Evolutionary conservation across 2,888 invertebrate species (phyloP), one percentile per base, ranked within the genome.

Genomic region (Caenorhabditis japonica): DNA sequence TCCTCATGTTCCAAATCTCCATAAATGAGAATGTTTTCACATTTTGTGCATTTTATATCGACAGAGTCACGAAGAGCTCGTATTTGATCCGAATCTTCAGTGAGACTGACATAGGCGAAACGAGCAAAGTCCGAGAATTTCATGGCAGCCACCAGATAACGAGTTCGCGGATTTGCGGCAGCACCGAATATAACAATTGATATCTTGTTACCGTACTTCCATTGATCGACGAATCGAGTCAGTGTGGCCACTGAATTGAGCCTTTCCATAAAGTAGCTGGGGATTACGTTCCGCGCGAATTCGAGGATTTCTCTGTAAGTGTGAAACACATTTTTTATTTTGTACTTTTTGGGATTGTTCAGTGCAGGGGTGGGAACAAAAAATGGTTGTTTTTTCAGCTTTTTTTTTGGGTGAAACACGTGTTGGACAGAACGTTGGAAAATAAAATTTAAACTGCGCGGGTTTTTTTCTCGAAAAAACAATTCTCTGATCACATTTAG

Each of bases 1-100:
- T 85, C 86, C 21, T 64, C 58, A 75, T 85, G 80, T 4, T 85
- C 84, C 41, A 88, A 86, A 59, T 90, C 90, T 73, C 89, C 89
- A 83, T 90, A 90, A 69, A 90, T 83, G 41, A 90, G 83, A 27
- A 90, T 74, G 23, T 88, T 88, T 64, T 90, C 90, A 66, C 84
- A 84, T 33, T 80, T 52, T 4, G 58, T 74, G 55, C 84, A 85
- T 30, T 82, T 76, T 36, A 86, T 81, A 41, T 75, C 79, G 19
- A 86, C 61, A 0, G 83, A 83, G 5, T 77, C 71, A 30, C 77
- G 51, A 68, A 86, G 69, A 23, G 78, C 62, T 17, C 44, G 27
- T 15, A 77, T 47, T 46, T 75, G 71, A 19, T 68, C 59, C 12
- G 53, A 46, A 13, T 27, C 17, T 4, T 59, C 61, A 2, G 44